Conservation (phyloP, 2,888 invertebrate species). For the Tinea trinotella region DNA sequence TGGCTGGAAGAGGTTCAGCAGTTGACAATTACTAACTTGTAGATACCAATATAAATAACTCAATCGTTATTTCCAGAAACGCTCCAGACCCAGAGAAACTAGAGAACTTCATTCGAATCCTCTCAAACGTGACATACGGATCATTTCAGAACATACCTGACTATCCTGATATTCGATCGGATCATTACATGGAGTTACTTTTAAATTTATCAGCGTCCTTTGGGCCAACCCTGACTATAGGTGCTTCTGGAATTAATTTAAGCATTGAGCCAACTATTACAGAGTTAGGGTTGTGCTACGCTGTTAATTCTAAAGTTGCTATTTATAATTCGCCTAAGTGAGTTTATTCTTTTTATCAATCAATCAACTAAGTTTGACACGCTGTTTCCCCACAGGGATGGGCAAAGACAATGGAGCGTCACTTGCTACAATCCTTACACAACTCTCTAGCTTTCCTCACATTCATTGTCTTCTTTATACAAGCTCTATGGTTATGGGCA, state of each 20-base stretch:
- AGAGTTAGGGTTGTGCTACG: constrained; percentile 80
- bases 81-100: constrained; percentile 62
- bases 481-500: no score
- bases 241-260: constrained; percentile 63
- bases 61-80: constrained; percentile 38
- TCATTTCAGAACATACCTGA: constrained; percentile 71
- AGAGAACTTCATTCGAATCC: constrained; percentile 65
- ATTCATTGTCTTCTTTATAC: no score
- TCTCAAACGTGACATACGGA: constrained; percentile 73
- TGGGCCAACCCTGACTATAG: constrained; percentile 65
- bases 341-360: constrained; percentile 39
- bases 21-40: no score
- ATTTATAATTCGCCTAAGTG: constrained; percentile 71
- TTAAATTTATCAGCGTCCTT: constrained; percentile 64
- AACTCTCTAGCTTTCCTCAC: no score
- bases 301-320: constrained; percentile 77
- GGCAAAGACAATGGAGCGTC: no score
- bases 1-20: no score
- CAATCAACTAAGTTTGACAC: no score
- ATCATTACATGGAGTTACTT: constrained; percentile 71
- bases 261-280: constrained; percentile 74
- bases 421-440: no score
- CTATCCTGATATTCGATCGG: constrained; percentile 68
- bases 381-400: no score
- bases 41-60: no score